phyloP scores from a whole-genome alignment of 2,888 invertebrate species.

The Geophilus truncorum region DNA sequence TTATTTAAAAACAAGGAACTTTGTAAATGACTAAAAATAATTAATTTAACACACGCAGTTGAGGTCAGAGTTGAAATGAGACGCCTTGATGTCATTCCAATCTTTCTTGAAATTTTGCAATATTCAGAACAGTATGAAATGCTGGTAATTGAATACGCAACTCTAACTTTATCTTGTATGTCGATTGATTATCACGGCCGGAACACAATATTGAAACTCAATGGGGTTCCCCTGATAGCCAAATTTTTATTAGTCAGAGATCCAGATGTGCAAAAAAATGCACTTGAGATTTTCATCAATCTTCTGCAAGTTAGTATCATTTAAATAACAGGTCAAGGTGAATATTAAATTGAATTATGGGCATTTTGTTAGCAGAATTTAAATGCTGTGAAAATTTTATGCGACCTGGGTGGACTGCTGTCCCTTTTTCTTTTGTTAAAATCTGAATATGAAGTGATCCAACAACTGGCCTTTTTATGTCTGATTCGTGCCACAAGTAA shows the following conservation, averaged over 20 bases:
- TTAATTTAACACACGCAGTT: not conserved
- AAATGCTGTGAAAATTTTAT: not conserved
- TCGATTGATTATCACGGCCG: not conserved
- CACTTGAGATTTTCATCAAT: not conserved
- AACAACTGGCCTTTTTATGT: not conserved
- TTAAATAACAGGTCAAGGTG: not conserved
- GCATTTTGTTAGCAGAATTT: not conserved
- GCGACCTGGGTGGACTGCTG: not conserved
- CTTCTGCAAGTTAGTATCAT: not conserved
- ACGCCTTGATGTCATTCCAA: not conserved
- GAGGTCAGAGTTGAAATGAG: not conserved
- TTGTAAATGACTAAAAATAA: too few species aligned
- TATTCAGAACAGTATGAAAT: not conserved
- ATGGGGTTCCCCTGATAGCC: not conserved
- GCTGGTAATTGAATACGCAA: not conserved
- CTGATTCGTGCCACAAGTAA: not conserved
- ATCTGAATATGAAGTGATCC: slow-evolving; percentile 3
- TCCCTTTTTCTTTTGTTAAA: not conserved
- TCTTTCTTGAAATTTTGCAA: not conserved
- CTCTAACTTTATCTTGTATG: not conserved
- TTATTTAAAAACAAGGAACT: too few species aligned
- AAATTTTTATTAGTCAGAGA: not conserved
- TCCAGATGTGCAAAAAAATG: slow-evolving; percentile 7
- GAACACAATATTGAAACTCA: not conserved
- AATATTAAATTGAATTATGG: not conserved